A percentile compares a stretch with the other conserved stretches of the same genome.
Conservation (phyloP, 2,113 vertebrate species). For the Crotalus helleri region DNA sequence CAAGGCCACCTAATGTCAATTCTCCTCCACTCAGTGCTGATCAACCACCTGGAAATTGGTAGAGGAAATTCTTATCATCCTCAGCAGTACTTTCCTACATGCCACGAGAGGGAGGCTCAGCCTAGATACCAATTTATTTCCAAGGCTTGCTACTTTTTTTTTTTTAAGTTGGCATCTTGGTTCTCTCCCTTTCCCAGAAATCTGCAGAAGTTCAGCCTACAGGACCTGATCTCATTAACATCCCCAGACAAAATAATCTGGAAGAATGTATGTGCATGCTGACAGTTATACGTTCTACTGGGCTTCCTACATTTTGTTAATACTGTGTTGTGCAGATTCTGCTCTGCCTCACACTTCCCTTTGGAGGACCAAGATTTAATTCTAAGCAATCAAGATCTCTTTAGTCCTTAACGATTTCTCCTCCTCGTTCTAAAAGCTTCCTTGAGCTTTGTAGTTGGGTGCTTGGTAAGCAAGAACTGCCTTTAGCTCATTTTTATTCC, state of each 20-base stretch:
- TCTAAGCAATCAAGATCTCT: background rate
- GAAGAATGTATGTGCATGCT: background rate
- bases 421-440: background rate
- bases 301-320: background rate
- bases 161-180: background rate
- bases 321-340: background rate
- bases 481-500: background rate
- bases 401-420: background rate
- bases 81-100: background rate
- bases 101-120: background rate
- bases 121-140: background rate
- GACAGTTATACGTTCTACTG: background rate
- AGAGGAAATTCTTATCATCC: background rate
- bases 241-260: background rate
- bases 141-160: background rate
- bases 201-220: background rate
- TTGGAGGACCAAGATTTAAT: background rate
- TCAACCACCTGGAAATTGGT: background rate
- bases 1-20: background rate
- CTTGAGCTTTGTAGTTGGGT: background rate
- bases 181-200: background rate
- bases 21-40: background rate
- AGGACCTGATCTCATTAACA: background rate
- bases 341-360: no score
- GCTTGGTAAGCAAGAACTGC: background rate